Evolutionary conservation across 2,113 vertebrate species (phyloP).

Genomic region (Micronisus gabar): DNA sequence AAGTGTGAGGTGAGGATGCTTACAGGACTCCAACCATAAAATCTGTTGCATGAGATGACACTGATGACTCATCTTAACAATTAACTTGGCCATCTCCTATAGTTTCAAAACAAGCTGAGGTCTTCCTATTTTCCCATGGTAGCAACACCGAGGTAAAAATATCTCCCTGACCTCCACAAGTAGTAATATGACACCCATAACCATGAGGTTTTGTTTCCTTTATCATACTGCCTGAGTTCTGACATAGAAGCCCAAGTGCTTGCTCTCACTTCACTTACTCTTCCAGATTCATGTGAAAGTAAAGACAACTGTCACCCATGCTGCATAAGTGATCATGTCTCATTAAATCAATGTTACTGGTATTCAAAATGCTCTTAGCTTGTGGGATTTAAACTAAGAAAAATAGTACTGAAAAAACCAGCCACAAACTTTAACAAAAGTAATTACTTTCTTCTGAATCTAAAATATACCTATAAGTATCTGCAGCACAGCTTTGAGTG

Average conservation of each 20-base stretch:
- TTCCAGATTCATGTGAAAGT: not conserved
- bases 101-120: not conserved
- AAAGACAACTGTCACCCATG: not conserved
- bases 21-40: not conserved
- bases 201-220: not conserved
- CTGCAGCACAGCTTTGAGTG: not conserved
- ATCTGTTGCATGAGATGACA: not conserved
- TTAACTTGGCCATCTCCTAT: not conserved
- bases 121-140: not conserved
- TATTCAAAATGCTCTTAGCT: not conserved
- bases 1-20: not conserved
- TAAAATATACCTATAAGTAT: not conserved
- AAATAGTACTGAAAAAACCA: not conserved
- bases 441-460: not conserved
- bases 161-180: not conserved
- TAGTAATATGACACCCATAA: not conserved
- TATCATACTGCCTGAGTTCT: not conserved
- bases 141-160: constrained; percentile 13
- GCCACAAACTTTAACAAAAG: not conserved
- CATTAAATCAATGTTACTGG: not conserved
- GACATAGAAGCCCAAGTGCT: not conserved
- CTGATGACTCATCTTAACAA: not conserved
- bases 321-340: not conserved
- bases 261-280: not conserved
- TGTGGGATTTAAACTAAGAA: not conserved